A percentile compares a stretch with the other conserved stretches of the same genome.
Evolutionary conservation across 30 jellyfish, hydroid and myxozoan species (phyloP).

Genomic region (Cassiopea xamachana): DNA sequence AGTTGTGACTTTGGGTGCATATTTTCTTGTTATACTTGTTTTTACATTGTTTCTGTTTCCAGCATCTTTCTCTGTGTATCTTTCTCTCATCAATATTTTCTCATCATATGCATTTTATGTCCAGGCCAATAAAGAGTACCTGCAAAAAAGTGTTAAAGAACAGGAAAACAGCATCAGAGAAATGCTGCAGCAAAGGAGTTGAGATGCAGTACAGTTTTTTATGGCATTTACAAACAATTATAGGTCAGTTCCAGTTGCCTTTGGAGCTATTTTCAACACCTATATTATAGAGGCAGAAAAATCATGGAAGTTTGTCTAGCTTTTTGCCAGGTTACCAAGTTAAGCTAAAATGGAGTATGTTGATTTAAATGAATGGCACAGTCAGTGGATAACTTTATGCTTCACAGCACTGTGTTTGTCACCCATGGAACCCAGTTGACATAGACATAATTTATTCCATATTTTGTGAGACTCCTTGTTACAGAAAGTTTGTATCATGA

Average conservation of each 20-base stretch:
- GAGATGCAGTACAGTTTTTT: neutral
- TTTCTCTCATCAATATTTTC: neutral
- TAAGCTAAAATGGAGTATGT: neutral
- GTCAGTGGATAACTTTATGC: neutral
- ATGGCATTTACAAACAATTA: neutral
- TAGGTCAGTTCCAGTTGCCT: neutral
- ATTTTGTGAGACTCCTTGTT: neutral
- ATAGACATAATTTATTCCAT: neutral
- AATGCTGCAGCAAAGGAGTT: conserved; percentile 87
- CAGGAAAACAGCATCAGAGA: conserved; percentile 98
- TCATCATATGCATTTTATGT: neutral
- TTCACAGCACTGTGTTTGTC: neutral
- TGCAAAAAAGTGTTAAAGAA: conserved; percentile 96
- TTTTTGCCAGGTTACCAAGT: neutral
- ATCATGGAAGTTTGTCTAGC: neutral
- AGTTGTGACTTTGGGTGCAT: too few species aligned
- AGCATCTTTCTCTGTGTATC: neutral
- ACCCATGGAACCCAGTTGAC: neutral
- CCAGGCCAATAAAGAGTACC: conserved; percentile 81
- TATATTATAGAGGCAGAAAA: neutral
- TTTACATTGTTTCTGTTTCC: neutral
- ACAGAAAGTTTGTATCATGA: neutral
- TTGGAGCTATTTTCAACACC: neutral
- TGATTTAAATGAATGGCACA: neutral
- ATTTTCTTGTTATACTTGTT: neutral